Conservation (phyloP, 2,888 invertebrate genomes). For the Nudaria mundana region DNA sequence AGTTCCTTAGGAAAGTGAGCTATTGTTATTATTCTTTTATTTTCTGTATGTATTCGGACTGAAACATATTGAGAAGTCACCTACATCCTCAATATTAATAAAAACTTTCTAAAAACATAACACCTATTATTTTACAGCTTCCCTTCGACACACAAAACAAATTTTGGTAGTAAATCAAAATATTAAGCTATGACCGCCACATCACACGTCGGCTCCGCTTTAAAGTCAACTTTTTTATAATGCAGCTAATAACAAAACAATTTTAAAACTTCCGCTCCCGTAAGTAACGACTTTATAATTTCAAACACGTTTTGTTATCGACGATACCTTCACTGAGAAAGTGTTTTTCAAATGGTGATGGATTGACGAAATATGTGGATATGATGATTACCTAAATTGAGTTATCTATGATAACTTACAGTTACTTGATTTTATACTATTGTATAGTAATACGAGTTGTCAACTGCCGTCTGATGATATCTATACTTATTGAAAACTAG, state of each 20-base stretch:
- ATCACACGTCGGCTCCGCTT: conserved; percentile 42
- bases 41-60: too few relatives aligned
- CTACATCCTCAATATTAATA: conserved; percentile 14
- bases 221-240: conserved; percentile 42
- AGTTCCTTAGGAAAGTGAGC: too few relatives aligned
- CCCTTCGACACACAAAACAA: conserved; percentile 40
- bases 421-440: too few relatives aligned
- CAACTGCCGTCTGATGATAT: too few relatives aligned
- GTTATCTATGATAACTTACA: conserved; percentile 4
- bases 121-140: conserved; percentile 38
- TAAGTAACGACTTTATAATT: conserved; percentile 36
- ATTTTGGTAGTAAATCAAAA: conserved; percentile 50
- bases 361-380: conserved; percentile 8
- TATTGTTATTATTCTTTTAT: too few relatives aligned
- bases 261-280: conserved; percentile 47
- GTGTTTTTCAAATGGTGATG: conserved; percentile 7
- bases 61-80: too few relatives aligned
- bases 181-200: conserved; percentile 51
- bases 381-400: conserved; percentile 2
- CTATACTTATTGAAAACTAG: too few relatives aligned
- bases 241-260: conserved; percentile 46
- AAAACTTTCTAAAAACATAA: conserved; percentile 13
- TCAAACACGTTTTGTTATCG: conserved; percentile 40
- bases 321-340: conserved; percentile 14
- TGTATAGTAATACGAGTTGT: too few relatives aligned